Evolutionary conservation across 2,888 invertebrate genomes (phyloP).

Genomic region (Ellobium chinense): DNA sequence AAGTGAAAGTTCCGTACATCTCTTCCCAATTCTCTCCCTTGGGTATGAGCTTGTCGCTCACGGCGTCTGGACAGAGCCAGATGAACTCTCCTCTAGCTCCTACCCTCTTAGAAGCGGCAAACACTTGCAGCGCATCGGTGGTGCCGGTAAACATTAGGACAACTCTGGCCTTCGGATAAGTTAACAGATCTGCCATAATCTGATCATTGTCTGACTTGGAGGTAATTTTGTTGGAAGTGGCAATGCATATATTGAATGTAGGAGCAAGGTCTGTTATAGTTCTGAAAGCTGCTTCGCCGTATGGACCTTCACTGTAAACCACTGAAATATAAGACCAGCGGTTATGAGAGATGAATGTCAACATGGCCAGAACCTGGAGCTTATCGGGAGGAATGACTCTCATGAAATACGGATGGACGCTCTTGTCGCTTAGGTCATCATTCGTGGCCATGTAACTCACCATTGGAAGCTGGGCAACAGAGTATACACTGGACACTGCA

Average conservation of each 20-base stretch:
- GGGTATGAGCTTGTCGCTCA: conserved; percentile 37
- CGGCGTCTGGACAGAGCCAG: conserved; percentile 66
- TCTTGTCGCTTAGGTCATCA: conserved; percentile 60
- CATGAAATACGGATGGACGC: conserved; percentile 63
- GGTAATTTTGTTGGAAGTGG: conserved; percentile 46
- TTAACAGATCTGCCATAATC: background rate
- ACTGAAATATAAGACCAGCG: conserved; percentile 90
- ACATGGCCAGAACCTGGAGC: conserved; percentile 59
- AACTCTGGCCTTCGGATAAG: conserved; percentile 46
- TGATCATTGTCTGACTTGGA: background rate
- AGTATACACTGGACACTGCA: conserved; percentile 57
- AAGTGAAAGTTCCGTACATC: conserved; percentile 55
- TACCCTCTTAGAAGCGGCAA: conserved; percentile 49
- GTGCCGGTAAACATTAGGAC: conserved; percentile 62
- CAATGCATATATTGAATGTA: conserved; percentile 57
- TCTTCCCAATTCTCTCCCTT: conserved; percentile 52
- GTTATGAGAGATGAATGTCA: conserved; percentile 57
- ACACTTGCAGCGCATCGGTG: conserved; percentile 43
- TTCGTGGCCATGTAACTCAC: conserved; percentile 59
- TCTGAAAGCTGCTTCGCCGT: conserved; percentile 60
- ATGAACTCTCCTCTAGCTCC: conserved; percentile 55
- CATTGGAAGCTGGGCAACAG: conserved; percentile 43
- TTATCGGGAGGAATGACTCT: conserved; percentile 66
- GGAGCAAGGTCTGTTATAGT: conserved; percentile 50
- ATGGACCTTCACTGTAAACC: conserved; percentile 84